Base-by-base conservation (phyloP, 2,888 invertebrate species). In the Andrena bicolor region DNA sequence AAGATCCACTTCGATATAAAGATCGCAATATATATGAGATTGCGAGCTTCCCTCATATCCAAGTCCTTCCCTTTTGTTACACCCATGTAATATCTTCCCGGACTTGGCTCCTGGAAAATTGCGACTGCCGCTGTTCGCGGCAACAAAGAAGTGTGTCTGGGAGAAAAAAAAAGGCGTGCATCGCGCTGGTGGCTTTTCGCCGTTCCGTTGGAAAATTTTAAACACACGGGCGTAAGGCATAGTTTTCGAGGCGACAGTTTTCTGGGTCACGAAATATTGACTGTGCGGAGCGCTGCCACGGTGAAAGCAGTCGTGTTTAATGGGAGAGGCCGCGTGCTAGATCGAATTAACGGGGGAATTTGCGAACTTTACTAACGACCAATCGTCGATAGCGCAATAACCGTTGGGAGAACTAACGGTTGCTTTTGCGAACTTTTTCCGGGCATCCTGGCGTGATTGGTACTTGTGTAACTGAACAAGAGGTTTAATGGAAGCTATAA, bases 61-160 rank as follows among this genome's bases (percentile, higher is more conserved):
- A 20, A n/a, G 32, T 20, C 4, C 35, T 20, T 63, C 20, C 20
- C 61, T 63, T 63, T 63, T 63, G 61, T 63, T 63, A 23, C 32
- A 63, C 10, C 51, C 20, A 0, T 51, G 20, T 20, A 51, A 51
- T 51, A 51, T 20, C 51, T 2, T 20, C 20, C 20, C 3, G 2
- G 20, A n/a, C 26, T 60, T 30, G 1, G 7, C 8, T n/a, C 4
- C 28, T 60, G 60, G 3, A 60, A 60, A 60, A 60, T 13, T 60
- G n/a, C 28, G 7, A 13, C 16, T 63, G 61, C 61, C 10, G 10
- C 4, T 35, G 51, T 35, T 30, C 20, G 7, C 20, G 3, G 20
- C 8, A 23, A 32, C 32, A 63, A 63, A 63, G 61, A 63, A 13
- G 8, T 23, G n/a, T 13, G 32, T 8, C 10, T 8, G 10, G 41